A percentile compares a stretch with the other conserved stretches of the same genome.
Conservation (phyloP, 2,888 invertebrate genomes). For the Nasonia oneida region DNA sequence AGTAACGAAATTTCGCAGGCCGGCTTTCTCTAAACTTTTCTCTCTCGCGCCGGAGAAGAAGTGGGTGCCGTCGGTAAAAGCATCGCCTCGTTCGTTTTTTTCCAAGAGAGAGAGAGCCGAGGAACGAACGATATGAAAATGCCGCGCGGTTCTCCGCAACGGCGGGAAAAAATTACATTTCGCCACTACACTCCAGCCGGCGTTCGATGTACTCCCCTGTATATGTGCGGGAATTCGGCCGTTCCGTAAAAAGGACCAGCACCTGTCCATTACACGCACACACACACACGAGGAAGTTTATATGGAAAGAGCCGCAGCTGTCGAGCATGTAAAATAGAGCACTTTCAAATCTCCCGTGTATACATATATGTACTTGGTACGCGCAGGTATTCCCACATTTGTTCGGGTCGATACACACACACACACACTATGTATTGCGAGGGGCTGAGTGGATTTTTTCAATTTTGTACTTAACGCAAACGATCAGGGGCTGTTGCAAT, state of each 20-base stretch:
- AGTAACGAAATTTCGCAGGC: slow-evolving; percentile 39
- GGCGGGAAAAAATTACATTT: slow-evolving; percentile 55
- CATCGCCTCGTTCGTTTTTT: slow-evolving; percentile 27
- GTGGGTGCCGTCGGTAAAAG: slow-evolving; percentile 27
- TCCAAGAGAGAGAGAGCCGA: not conserved
- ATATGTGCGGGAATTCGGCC: not conserved
- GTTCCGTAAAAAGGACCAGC: slow-evolving; percentile 38
- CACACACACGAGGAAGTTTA: slow-evolving; percentile 31
- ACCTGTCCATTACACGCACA: slow-evolving; percentile 49
- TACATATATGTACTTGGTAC: not conserved
- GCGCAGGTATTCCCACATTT: not conserved
- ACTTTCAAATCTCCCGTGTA: slow-evolving; percentile 16
- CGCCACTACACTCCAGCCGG: not conserved
- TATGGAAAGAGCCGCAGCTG: slow-evolving; percentile 50
- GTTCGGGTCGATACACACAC: not conserved
- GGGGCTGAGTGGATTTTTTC: slow-evolving; percentile 33
- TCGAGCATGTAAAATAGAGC: slow-evolving; percentile 50
- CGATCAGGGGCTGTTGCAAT: slow-evolving; percentile 1
- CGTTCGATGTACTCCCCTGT: slow-evolving; percentile 44
- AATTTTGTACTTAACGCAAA: slow-evolving; percentile 60
- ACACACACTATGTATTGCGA: too few species aligned
- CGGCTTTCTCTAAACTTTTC: slow-evolving; percentile 17
- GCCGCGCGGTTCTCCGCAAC: not conserved
- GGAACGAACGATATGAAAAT: slow-evolving; percentile 53
- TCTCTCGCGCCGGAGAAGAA: not conserved